Evolutionary conservation across 2,888 invertebrate genomes (phyloP), one percentile per base, ranked within the genome.

Genomic region (Tiliacea aurago): DNA sequence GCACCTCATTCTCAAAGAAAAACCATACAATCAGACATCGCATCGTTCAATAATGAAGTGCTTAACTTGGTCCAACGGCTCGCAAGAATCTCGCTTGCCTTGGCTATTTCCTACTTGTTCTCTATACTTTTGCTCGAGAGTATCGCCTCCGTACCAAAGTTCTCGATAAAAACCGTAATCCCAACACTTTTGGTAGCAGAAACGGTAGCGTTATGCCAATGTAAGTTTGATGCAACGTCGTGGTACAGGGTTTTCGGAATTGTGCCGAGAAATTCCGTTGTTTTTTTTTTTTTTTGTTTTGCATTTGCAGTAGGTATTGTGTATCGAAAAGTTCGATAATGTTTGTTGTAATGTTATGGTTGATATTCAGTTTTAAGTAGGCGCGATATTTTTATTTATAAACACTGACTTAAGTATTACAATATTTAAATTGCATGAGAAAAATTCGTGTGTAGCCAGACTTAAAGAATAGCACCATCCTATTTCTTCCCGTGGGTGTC

Each of bases 31-130:
- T 81, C 78, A 62, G 70, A 73, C 70, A 72, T 74, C 65, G 64
- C 73, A 76, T 75, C 80, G 74, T 67, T 69, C 43, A 55, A 85
- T 90, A 90, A 91, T 91, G 88, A 91, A 91, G 89, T 89, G 84
- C 86, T 91, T 87, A 87, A 90, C 88, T 89, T 88, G 90, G 89
- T 49, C 88, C 91, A 92, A 91, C 91, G 90, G 87, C 87, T 86
- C 81, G 87, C 90, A 91, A 92, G 94, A 94, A 94, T 94, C 94
- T 91, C 88, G 95, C 90, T 95, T 92, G 91, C 96, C 96, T 96
- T 96, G 96, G 91, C 83, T 89, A 91, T 95, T 95, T 96, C 96
- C 96, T 95, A 95, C 94, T 94, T 91, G 91, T 90, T 83, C 88
- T 90, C 88, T 85, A 90, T 83, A 77, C 77, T 78, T 74, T 75